Base-by-base conservation (phyloP, 2,113 vertebrate genomes). In the Cheilinus undulatus region DNA sequence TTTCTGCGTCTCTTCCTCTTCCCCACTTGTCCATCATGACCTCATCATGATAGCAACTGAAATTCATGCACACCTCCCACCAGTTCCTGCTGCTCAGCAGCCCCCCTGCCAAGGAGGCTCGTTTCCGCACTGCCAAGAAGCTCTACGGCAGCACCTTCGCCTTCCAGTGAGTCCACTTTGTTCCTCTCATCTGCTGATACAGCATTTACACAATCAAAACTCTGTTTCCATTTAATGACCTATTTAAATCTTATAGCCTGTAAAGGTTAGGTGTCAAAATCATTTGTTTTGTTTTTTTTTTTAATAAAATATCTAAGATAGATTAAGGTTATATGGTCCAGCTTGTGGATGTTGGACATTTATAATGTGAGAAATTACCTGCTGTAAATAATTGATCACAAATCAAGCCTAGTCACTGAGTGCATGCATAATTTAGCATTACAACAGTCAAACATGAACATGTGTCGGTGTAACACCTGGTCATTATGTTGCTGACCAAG, bases 31-130 rank as follows among this genome's bases (percentile, higher is more conserved):
- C 71, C 70, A 6, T 77, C 80, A 85, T 91, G 82, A 30, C 81
- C 87, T 89, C 84, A 91, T 51, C 88, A 69, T 92, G 45, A 89
- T 93, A 99, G 97, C 98, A 99, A 95, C 95, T 99, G 92, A 99
- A 99, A 94, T 99, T 99, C 94, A 99, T 99, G 98, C 97, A 99
- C 95, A 99, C 97, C 78, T 99, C 98, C 80, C 98, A 99, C 93
- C 97, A 98, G 94, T 99, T 99, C 93, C 95, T 99, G 91, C 94
- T 99, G 91, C 96, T 99, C 93, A 99, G 97, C 95, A 98, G 98
- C 87, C 97, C 98, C 58, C 97, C 97, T 0, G 97, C 98, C 80
- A 99, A 99, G 94, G 97, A 99, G 84, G 98, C 98, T 32, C 96
- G 98, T 62, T 99, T 98, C 89, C 97, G 98, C 91, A 99, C 97